Evolutionary conservation across 1,140 invertebrate genomes (phyloP), one percentile per base, ranked within the genome.

Genomic region (Conopomorpha cramerella): DNA sequence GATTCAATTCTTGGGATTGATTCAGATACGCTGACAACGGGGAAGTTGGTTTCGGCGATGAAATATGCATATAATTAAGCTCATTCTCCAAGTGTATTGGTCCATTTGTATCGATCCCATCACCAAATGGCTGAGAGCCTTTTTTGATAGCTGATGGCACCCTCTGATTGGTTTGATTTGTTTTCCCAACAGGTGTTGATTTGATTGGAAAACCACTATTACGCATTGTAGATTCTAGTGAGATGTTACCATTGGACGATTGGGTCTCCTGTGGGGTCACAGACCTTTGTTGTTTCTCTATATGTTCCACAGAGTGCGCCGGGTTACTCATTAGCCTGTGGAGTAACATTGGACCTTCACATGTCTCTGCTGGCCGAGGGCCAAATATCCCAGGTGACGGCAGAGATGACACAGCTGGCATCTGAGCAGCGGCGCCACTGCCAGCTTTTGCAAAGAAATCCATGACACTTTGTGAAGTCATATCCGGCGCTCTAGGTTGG

Each of bases 391-490:
- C 62, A 2, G 67, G 64, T 8, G 81, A 79, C 18, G 79, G 72
- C 11, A 78, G 50, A 0, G 80, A 72, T n/a, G 78, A 77, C 8
- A 79, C 77, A 8, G 78, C 64, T 15, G 81, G 78, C 41, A 78
- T 66, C 43, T 71, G 78, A 23, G 68, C 73, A 30, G 72, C 74
- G 1, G 72, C 76, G 16, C 84, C 82, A 30, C 87, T 84, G 42
- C 89, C 88, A 6, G 86, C 91, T 64, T 87, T 91, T 15, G 85
- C 88, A 76, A 89, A 93, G 60, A 92, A 92, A 50, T 92, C 89
- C 83, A 91, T 86, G 1, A 92, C 90, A 70, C 89, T 90, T 51
- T 88, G 84, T 1, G 89, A 86, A 12, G 86, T 83, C 62, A 77
- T 70, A 30, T 79, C 74, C 1, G 71, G 65, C n/a, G 72, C 71